Conservation (phyloP, 2,113 vertebrate species). For the Aix galericulata region DNA sequence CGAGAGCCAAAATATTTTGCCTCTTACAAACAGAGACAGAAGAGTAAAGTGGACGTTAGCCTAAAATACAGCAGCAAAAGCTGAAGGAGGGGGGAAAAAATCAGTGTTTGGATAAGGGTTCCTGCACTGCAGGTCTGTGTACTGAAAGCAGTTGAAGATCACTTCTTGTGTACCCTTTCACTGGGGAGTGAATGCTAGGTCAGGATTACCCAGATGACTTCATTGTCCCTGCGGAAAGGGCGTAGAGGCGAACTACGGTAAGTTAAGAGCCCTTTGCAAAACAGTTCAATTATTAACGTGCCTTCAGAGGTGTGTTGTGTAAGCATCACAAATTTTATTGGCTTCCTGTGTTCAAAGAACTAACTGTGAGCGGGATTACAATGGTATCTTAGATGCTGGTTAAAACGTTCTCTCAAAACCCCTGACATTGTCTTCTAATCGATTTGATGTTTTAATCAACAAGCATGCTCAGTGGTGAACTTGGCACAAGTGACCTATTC, state of each 20-base stretch:
- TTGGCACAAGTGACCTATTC: not conserved
- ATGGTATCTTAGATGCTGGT: not conserved
- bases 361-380: slow-evolving; percentile 9
- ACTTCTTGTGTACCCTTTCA: not conserved
- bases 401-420: not conserved
- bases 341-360: not conserved
- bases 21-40: not conserved
- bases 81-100: not conserved
- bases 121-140: not conserved
- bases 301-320: not conserved
- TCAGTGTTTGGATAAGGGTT: not conserved
- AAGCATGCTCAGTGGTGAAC: accelerated
- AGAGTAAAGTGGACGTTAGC: not conserved
- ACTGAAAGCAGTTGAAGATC: not conserved
- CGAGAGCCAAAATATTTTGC: not conserved
- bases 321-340: not conserved
- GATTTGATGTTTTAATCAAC: not conserved
- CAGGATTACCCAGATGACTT: not conserved
- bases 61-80: not conserved
- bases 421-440: not conserved
- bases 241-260: not conserved
- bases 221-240: not conserved
- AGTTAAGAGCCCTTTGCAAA: slow-evolving; percentile 2
- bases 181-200: accelerated
- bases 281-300: not conserved